Evolutionary conservation across 2,888 invertebrate species (phyloP).

Genomic region (Mayetiola destructor): DNA sequence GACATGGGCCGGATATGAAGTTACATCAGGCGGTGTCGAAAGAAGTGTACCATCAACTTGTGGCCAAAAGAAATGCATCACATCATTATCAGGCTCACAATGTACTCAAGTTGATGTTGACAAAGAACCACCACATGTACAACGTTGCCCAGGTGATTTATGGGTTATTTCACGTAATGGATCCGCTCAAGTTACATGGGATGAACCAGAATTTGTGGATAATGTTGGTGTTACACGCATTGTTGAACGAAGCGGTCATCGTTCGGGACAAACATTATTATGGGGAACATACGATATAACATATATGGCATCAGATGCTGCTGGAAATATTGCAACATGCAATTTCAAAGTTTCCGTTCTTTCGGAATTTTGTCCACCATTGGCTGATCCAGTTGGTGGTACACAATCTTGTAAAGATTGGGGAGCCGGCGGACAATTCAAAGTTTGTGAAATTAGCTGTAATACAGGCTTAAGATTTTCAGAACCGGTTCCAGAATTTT

Average conservation of each 20-base stretch:
- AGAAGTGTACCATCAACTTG: slow-evolving; percentile 83
- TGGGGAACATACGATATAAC: slow-evolving; percentile 89
- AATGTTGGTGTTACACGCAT: slow-evolving; percentile 69
- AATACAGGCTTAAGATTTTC: slow-evolving; percentile 80
- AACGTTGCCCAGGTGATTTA: slow-evolving; percentile 83
- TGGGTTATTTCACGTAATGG: slow-evolving; percentile 91
- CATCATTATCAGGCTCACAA: slow-evolving; percentile 71
- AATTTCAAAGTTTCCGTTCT: slow-evolving; percentile 81
- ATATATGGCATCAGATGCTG: slow-evolving; percentile 84
- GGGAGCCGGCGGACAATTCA: slow-evolving; percentile 92
- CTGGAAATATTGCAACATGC: slow-evolving; percentile 82
- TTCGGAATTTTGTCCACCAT: slow-evolving; percentile 79
- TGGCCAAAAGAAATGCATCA: slow-evolving; percentile 75
- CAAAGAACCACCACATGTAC: slow-evolving; percentile 72
- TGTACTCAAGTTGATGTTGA: slow-evolving; percentile 74
- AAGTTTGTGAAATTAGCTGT: slow-evolving; percentile 81
- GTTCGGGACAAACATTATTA: slow-evolving; percentile 71
- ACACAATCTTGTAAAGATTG: slow-evolving; percentile 84
- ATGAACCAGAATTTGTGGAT: slow-evolving; percentile 80
- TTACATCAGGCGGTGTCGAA: slow-evolving; percentile 76
- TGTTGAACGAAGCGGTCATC: slow-evolving; percentile 71
- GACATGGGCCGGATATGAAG: slow-evolving; percentile 90
- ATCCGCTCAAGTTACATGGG: slow-evolving; percentile 80
- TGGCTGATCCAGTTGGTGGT: slow-evolving; percentile 82
- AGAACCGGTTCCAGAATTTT: slow-evolving; percentile 87